phyloP scores from a whole-genome alignment of 2,113 vertebrate genomes.

The Rhineura floridana region DNA sequence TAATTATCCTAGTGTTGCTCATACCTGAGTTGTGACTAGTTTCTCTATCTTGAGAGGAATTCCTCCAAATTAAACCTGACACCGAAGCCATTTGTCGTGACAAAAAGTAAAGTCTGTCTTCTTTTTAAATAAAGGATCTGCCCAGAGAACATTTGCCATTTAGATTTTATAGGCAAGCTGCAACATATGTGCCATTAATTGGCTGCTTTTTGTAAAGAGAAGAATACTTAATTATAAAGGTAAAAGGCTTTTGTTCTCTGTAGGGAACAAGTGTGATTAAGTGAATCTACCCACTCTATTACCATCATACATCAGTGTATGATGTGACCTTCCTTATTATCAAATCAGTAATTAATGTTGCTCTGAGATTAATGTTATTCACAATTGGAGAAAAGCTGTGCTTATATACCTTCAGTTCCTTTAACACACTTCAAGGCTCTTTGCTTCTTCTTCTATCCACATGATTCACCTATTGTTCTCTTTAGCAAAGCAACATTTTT shows the following conservation, averaged over 20 bases:
- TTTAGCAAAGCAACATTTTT: conserved; percentile 13
- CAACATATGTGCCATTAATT: conserved; percentile 54
- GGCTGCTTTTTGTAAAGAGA: conserved; percentile 56
- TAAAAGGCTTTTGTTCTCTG: conserved; percentile 59
- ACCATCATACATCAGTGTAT: conserved; percentile 20
- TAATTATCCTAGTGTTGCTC: conserved; percentile 13
- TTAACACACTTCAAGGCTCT: not conserved
- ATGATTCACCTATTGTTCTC: not conserved
- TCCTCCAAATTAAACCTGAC: conserved; percentile 40
- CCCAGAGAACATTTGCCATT: conserved; percentile 44
- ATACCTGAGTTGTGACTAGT: conserved; percentile 34
- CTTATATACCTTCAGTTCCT: not conserved
- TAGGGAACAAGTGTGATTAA: conserved; percentile 43
- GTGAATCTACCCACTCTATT: conserved; percentile 42
- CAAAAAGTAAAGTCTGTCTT: conserved; percentile 45
- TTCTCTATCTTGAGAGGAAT: conserved; percentile 50
- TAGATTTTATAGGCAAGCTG: conserved; percentile 46
- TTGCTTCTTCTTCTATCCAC: not conserved
- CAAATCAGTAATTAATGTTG: conserved; percentile 52
- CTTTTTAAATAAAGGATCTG: conserved; percentile 33
- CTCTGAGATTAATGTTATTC: conserved; percentile 25
- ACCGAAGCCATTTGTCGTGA: conserved; percentile 49
- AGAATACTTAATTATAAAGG: conserved; percentile 57
- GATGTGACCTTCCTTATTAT: conserved; percentile 43
- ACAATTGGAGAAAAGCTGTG: not conserved